A percentile compares a stretch with the other conserved stretches of the same genome.
Evolutionary conservation across 2,888 invertebrate species (phyloP).

Genomic region (Sphaeridia pumilis): DNA sequence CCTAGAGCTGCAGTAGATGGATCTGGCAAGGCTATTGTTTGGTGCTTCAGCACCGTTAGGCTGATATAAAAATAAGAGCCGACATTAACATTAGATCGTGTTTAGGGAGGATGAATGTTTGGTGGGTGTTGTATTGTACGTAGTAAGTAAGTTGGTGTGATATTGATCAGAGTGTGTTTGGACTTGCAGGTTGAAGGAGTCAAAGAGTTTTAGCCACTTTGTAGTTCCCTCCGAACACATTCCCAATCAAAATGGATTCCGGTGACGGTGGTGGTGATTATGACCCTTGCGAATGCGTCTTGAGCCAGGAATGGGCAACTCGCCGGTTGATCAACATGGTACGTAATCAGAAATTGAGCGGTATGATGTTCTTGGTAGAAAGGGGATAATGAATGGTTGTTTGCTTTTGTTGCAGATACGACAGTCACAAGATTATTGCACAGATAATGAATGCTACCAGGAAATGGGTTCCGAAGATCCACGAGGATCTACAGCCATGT

Average conservation of each 20-base stretch:
- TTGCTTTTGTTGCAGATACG: conserved; percentile 55
- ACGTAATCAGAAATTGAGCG: conserved; percentile 44
- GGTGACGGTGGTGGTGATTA: conserved; percentile 46
- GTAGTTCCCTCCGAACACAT: not conserved
- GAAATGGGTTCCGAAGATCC: conserved; percentile 4
- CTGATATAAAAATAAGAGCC: too few relatives aligned
- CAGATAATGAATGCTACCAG: conserved; percentile 80
- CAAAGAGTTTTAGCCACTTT: not conserved
- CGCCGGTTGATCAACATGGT: conserved; percentile 80
- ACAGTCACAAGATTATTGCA: conserved; percentile 80
- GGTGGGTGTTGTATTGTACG: too few relatives aligned
- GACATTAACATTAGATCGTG: too few relatives aligned
- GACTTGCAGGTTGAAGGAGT: not conserved
- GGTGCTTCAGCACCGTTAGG: too few relatives aligned
- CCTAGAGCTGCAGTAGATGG: too few relatives aligned
- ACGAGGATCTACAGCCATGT: conserved; percentile 36
- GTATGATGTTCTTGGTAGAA: conserved; percentile 24
- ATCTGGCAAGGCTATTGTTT: too few relatives aligned
- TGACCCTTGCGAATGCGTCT: conserved; percentile 88
- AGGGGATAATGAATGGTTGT: not conserved
- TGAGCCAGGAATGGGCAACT: conserved; percentile 87
- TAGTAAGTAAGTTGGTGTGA: too few relatives aligned
- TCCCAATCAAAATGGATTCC: conserved; percentile 22
- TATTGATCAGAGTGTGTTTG: too few relatives aligned
- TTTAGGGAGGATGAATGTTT: too few relatives aligned